Evolutionary conservation across 2,888 invertebrate species (phyloP).

Genomic region (Eudasyphora cyanicolor): DNA sequence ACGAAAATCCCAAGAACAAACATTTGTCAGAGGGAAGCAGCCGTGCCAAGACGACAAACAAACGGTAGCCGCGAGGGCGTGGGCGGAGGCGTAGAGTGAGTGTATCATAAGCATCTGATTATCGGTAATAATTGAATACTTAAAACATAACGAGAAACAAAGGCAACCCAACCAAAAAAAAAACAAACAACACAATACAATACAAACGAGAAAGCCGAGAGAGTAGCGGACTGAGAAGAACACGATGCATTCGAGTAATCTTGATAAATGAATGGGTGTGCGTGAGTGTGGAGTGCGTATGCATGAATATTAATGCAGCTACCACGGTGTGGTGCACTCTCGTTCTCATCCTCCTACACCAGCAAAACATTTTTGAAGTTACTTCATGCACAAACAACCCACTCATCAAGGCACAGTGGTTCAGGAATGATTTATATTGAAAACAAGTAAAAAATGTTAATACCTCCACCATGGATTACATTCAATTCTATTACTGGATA

Average conservation of each 20-base stretch:
- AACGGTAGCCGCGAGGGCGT: not conserved
- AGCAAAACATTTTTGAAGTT: not conserved
- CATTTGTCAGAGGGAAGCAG: constrained; percentile 45
- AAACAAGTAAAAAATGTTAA: too few relatives aligned
- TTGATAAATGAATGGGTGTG: constrained; percentile 25
- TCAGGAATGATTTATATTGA: too few relatives aligned
- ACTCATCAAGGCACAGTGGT: not conserved
- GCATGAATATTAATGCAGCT: constrained; percentile 26
- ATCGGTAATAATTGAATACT: constrained; percentile 64
- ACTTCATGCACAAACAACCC: not conserved
- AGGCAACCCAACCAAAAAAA: not conserved
- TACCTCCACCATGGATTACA: too few relatives aligned
- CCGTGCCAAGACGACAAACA: not conserved
- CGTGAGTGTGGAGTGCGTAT: not conserved
- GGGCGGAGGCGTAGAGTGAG: constrained; percentile 1
- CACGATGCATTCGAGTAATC: constrained; percentile 27
- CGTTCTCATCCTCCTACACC: not conserved
- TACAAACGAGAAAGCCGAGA: constrained; percentile 5
- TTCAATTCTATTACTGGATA: too few relatives aligned
- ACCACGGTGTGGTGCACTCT: not conserved
- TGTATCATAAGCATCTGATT: constrained; percentile 61
- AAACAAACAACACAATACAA: too few relatives aligned
- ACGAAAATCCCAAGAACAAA: constrained; percentile 42
- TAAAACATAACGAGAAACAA: constrained; percentile 31
- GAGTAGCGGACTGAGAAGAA: not conserved